Percentiles rank a stretch among this genome's conserved stretches.
Evolutionary conservation across 2,888 invertebrate genomes (phyloP).

Genomic region (Drosophila percnosoma): DNA sequence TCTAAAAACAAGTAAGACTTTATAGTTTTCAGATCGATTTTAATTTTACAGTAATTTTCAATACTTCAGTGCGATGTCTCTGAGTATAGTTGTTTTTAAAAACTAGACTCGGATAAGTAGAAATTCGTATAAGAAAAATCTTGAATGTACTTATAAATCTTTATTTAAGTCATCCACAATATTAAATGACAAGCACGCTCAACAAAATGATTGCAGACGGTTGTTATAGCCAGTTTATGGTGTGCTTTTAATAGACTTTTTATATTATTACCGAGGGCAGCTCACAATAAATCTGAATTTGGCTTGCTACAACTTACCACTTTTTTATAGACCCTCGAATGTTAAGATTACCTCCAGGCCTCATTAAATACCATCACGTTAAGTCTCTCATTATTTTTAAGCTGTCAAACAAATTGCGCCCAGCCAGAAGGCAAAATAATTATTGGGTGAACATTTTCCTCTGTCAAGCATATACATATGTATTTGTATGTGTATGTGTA

Average conservation of each 20-base stretch:
- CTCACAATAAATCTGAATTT: background rate
- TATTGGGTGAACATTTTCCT: background rate
- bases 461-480: background rate
- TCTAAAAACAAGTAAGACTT: background rate
- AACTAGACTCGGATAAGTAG: background rate
- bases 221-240: background rate
- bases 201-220: background rate
- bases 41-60: background rate
- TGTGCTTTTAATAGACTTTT: background rate
- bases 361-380: constrained; percentile 1
- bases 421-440: background rate
- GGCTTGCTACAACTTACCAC: background rate
- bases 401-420: constrained; percentile 8
- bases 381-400: constrained; percentile 5
- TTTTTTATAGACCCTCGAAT: background rate
- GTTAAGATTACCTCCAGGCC: background rate
- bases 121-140: background rate
- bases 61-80: background rate
- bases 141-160: background rate
- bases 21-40: background rate
- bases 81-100: background rate
- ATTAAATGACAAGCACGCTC: background rate
- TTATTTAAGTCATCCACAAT: background rate
- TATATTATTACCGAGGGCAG: background rate
- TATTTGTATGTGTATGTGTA: background rate